Evolutionary conservation across 2,113 vertebrate genomes (phyloP).

Genomic region (Loxodonta africana): DNA sequence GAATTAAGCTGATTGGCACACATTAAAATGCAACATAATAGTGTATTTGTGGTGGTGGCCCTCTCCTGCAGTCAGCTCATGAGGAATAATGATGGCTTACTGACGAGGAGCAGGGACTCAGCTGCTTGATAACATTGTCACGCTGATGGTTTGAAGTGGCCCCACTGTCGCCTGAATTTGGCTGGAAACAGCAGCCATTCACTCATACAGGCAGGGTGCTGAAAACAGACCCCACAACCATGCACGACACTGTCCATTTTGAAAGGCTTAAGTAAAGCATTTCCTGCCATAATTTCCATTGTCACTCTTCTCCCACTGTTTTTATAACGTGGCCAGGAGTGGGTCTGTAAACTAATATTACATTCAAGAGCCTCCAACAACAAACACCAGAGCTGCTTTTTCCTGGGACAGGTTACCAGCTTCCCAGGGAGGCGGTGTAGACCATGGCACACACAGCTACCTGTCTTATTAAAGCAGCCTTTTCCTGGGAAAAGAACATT

Average conservation of each 20-base stretch:
- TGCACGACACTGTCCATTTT: constrained; percentile 73
- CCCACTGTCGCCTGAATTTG: constrained; percentile 68
- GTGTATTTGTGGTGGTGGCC: constrained; percentile 64
- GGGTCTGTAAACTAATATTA: constrained; percentile 75
- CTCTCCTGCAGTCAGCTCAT: constrained; percentile 65
- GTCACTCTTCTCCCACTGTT: constrained; percentile 78
- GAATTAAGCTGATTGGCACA: constrained; percentile 77
- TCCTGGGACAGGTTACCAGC: constrained; percentile 64
- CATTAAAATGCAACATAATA: constrained; percentile 80
- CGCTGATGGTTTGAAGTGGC: constrained; percentile 76
- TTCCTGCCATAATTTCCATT: constrained; percentile 77
- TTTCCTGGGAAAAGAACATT: constrained; percentile 75
- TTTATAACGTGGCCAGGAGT: constrained; percentile 74
- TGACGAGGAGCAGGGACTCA: constrained; percentile 80
- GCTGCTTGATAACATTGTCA: constrained; percentile 80
- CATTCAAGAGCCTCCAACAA: constrained; percentile 69
- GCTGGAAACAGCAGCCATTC: constrained; percentile 82
- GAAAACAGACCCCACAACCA: constrained; percentile 78
- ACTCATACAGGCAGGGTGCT: constrained; percentile 82
- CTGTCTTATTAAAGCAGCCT: constrained; percentile 72
- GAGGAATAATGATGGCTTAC: constrained; percentile 83
- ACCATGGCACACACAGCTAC: constrained; percentile 43
- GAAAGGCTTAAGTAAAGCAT: constrained; percentile 79
- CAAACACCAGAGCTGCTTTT: constrained; percentile 67
- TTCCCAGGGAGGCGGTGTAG: constrained; percentile 52